Conservation (phyloP, 2,797 vertebrate genomes). For the Pangasius krempfi region DNA sequence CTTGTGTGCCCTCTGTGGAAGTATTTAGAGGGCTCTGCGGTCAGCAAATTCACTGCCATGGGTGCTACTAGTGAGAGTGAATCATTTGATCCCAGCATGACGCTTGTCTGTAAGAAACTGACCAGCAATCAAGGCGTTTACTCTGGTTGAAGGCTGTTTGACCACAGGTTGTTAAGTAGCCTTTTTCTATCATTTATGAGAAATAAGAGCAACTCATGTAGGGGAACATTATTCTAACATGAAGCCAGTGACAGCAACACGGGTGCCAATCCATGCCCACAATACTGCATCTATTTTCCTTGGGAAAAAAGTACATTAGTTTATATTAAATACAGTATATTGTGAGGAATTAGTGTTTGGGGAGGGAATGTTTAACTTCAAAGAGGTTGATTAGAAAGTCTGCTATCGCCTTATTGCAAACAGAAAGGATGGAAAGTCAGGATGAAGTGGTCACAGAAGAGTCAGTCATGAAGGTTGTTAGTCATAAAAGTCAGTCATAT, state of each 20-base stretch:
- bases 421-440: background rate
- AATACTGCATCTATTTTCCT: too few species aligned
- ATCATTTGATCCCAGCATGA: conserved; percentile 76
- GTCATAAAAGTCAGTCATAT: background rate
- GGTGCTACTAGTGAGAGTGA: conserved; percentile 71
- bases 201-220: conserved; percentile 52
- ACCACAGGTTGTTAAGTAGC: conserved; percentile 74
- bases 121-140: conserved; percentile 72
- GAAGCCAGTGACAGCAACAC: too few species aligned
- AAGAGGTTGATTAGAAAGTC: conserved; percentile 62
- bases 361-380: conserved; percentile 66
- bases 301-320: too few species aligned
- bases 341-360: conserved; percentile 52
- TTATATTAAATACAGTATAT: conserved; percentile 34
- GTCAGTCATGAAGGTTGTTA: background rate
- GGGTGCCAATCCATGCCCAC: too few species aligned
- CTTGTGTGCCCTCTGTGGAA: conserved; percentile 66
- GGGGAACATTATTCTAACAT: too few species aligned
- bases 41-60: conserved; percentile 75
- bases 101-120: conserved; percentile 78
- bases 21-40: conserved; percentile 69
- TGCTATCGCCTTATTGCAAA: conserved; percentile 46
- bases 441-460: background rate
- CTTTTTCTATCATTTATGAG: conserved; percentile 75
- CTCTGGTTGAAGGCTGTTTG: conserved; percentile 71